Evolutionary conservation across 2,888 invertebrate species (phyloP).

Genomic region (Xestia ashworthii): DNA sequence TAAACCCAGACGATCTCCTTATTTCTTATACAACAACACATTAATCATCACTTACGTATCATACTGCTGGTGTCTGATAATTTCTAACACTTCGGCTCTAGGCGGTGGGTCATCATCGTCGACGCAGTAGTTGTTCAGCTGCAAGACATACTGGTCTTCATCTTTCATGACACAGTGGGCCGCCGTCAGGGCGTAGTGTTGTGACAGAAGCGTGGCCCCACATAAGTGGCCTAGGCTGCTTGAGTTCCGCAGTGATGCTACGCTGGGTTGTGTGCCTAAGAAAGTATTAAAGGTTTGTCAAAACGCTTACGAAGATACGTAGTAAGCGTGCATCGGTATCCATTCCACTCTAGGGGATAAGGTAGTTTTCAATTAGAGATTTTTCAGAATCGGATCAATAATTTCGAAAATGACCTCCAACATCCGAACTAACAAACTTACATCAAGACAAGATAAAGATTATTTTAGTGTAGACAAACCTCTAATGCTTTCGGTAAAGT

Average conservation of each 20-base stretch:
- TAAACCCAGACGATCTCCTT: not conserved
- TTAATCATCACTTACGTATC: constrained; percentile 77
- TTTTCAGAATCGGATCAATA: no score
- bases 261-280: constrained; percentile 78
- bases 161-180: constrained; percentile 82
- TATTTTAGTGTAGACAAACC: no score
- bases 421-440: no score
- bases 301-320: no score
- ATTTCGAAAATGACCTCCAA: no score
- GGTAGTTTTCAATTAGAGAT: no score
- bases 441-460: no score
- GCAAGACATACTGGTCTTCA: constrained; percentile 73
- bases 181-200: constrained; percentile 80
- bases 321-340: no score
- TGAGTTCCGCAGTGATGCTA: constrained; percentile 80
- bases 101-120: constrained; percentile 62
- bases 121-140: constrained; percentile 80
- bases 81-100: constrained; percentile 73
- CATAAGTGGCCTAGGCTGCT: constrained; percentile 75
- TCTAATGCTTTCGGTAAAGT: no score
- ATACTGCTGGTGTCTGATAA: constrained; percentile 77
- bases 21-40: not conserved
- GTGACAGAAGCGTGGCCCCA: constrained; percentile 80
- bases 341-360: no score
- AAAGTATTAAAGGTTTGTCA: not conserved